Base-by-base conservation (phyloP, 2,797 vertebrate species). In the Neosalanx taihuensis region DNA sequence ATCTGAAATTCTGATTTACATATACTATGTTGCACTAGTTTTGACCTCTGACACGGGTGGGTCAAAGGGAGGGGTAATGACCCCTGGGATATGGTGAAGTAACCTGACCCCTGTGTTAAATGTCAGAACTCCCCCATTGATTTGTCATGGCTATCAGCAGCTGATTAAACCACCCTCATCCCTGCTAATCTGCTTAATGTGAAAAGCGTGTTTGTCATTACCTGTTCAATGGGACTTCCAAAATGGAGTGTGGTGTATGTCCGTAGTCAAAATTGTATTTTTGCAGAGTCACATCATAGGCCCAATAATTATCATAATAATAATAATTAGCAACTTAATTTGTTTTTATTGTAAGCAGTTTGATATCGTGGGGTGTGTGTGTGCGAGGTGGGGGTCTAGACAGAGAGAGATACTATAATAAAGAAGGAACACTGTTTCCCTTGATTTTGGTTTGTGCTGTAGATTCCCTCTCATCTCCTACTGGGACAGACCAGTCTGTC, bases 1-100 rank as follows among this genome's bases (percentile, higher is more conserved):
- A 9, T 58, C 17, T 57, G 53, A 18, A 6, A 18, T 20, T 37
- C 6, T 9, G 33, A 18, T 20, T 41, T 17, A 18, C 17, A 18
- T 33, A 12, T 46, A 46, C 6, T 37, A 5, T 69, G 29, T 58
- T 77, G 33, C 65, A 60, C 33, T 77, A 51, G 18, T 29, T 20
- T 57, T 79, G 74, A 79, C 64, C 67, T 4, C 64, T 76, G 69
- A 79, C 74, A 75, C 68, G 6, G 30, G 9, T 70, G 41, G 0
- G 46, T 20, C 56, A 1, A 65, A 23, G 33, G 29, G 61, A 35
- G 71, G 58, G 80, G 67, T 80, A 70, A 72, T 72, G 74, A 81
- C 79, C 72, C 76, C 61, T 59, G n/a, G 29, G 51, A 29, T 53
- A 64, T 12, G 17, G 41, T 70, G 72, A 68, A 18, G 49, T 33